phyloP scores from a whole-genome alignment of 2,797 vertebrate genomes.

The Cynopterus sphinx region DNA sequence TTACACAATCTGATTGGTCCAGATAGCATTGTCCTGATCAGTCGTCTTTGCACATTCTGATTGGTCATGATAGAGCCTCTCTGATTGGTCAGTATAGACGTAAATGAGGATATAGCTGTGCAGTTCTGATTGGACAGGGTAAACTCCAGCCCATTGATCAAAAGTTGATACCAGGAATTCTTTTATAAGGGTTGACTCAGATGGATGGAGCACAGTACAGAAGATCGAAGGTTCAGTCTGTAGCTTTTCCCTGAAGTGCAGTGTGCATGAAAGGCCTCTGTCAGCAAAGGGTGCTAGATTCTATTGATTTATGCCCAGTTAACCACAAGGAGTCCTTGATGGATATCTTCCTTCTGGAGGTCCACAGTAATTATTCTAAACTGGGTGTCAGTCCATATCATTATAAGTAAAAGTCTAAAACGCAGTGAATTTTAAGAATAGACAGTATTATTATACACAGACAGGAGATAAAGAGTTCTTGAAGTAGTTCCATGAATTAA shows the following conservation, averaged over 20 bases:
- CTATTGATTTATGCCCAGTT: neutral
- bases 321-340: neutral
- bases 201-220: neutral
- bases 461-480: neutral
- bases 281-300: neutral
- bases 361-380: constrained; percentile 27
- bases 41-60: neutral
- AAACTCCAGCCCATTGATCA: no score
- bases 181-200: neutral
- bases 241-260: neutral
- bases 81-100: neutral
- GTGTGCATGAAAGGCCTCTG: no score
- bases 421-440: neutral
- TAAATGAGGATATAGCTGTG: neutral
- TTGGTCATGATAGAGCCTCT: neutral
- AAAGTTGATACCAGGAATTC: neutral
- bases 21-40: neutral
- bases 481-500: neutral
- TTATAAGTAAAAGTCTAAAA: constrained; percentile 40
- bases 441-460: neutral
- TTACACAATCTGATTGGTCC: neutral
- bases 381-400: neutral
- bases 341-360: neutral
- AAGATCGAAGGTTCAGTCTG: neutral
- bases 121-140: neutral